Conservation (phyloP, 2,888 invertebrate species). For the Melikaiella ostensackeni region DNA sequence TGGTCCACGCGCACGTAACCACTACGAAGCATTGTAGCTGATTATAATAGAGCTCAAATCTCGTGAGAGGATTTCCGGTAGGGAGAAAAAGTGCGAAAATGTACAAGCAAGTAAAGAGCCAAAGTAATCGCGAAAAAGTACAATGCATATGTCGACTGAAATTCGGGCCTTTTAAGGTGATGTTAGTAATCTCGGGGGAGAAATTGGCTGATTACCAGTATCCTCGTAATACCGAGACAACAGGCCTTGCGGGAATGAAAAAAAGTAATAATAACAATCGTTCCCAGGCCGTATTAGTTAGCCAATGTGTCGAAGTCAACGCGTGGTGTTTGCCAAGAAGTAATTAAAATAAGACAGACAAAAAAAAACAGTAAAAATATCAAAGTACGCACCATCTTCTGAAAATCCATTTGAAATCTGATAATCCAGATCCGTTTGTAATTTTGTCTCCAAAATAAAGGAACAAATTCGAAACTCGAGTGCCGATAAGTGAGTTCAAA, state of each 20-base stretch:
- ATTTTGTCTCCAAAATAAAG: slow-evolving; percentile 38
- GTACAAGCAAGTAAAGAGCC: slow-evolving; percentile 44
- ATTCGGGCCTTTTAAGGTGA: slow-evolving; percentile 19
- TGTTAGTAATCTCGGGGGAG: slow-evolving; percentile 13
- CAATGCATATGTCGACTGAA: slow-evolving; percentile 73
- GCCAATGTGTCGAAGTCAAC: slow-evolving; percentile 40
- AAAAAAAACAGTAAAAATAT: slow-evolving; percentile 47
- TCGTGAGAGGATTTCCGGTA: slow-evolving; percentile 35
- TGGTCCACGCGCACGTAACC: slow-evolving; percentile 27
- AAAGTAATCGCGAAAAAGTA: slow-evolving; percentile 59
- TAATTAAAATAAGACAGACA: slow-evolving; percentile 41
- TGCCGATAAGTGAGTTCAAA: background rate
- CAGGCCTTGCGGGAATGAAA: slow-evolving; percentile 7
- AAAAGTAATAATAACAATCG: slow-evolving; percentile 44
- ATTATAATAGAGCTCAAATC: slow-evolving; percentile 34
- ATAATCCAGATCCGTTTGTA: slow-evolving; percentile 26
- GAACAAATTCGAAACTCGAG: slow-evolving; percentile 31
- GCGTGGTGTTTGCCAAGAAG: slow-evolving; percentile 43
- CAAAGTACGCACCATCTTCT: slow-evolving; percentile 51
- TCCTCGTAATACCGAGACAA: slow-evolving; percentile 5
- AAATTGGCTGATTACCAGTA: slow-evolving; percentile 38
- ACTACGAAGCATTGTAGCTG: slow-evolving; percentile 37
- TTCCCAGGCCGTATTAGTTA: slow-evolving; percentile 38
- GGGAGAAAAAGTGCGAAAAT: slow-evolving; percentile 44
- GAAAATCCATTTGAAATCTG: slow-evolving; percentile 37